A percentile compares a stretch with the other conserved stretches of the same genome.
phyloP scores from a whole-genome alignment of 1,140 invertebrate genomes.

The Diabrotica virgifera region DNA sequence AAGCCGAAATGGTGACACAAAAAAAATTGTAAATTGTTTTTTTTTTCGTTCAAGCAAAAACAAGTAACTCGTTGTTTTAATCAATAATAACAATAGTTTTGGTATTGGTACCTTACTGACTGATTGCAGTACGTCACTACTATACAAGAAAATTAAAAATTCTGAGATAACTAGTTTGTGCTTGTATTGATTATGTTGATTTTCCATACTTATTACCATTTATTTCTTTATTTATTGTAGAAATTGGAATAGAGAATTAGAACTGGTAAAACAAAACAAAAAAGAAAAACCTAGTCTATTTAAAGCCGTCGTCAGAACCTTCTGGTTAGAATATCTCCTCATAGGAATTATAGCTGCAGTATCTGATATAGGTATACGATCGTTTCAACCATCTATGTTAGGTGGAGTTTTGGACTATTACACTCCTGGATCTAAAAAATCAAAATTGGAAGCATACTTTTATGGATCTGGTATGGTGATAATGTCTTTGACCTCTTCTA shows the following conservation, averaged over 20 bases:
- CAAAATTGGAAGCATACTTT: constrained; percentile 52
- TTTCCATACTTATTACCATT: neutral
- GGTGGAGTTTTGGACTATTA: constrained; percentile 56
- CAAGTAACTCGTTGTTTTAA: no score
- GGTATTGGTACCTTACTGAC: no score
- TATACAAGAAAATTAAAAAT: neutral
- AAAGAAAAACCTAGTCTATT: constrained; percentile 44
- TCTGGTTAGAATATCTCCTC: constrained; percentile 47
- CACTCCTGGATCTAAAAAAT: constrained; percentile 33
- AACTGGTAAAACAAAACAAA: constrained; percentile 30
- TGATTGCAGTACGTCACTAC: no score
- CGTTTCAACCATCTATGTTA: constrained; percentile 53
- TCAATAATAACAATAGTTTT: no score
- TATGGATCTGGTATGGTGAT: constrained; percentile 60
- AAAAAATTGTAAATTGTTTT: no score
- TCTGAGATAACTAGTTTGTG: no score
- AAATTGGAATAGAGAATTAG: constrained; percentile 37
- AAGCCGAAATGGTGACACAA: no score
- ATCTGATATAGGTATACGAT: constrained; percentile 35
- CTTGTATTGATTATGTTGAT: neutral
- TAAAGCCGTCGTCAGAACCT: constrained; percentile 46
- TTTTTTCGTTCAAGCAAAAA: no score
- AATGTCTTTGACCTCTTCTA: constrained; percentile 51
- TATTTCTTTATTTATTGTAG: constrained; percentile 8
- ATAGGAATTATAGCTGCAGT: constrained; percentile 41